Evolutionary conservation across 2,888 invertebrate genomes (phyloP), one percentile per base, ranked within the genome.

Genomic region (Disparrhopalites patrizii): DNA sequence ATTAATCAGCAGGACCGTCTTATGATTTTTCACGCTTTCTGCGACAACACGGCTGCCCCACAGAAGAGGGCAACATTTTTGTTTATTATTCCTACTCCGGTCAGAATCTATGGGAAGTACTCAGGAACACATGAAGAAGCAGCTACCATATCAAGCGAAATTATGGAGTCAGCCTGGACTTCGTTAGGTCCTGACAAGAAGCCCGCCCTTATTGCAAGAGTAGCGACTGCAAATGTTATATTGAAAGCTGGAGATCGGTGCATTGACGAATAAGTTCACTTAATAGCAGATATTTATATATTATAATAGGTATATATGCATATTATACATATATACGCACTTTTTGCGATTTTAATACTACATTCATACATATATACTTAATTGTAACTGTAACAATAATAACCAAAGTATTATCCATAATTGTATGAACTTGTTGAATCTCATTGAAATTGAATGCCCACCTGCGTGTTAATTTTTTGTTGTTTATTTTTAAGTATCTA

Each of bases 161-260:
- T 70, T 13, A 38, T 74, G 8, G 8, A 36, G 1, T 67, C 70
- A 8, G 71, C 72, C 67, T 52, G 50, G 23, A 40, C 40, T n/a
- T 56, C 47, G 0, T 28, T 73, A 15, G 15, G 47, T 38, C 47
- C 50, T 13, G 75, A 75, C 33, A 68, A 70, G 31, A 66, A 62
- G 43, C 73, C 71, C 3, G 71, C 75, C 10, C n/a, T 72, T 8
- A 68, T 72, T 15, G 68, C 72, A 8, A 25, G 75, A 47, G 58
- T 75, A 36, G 69, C 72, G 1, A 66, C 67, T 15, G 54, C 67
- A 25, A 69, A 70, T 18, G 55, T 75, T 13, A 50, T 73, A 13
- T 30, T 75, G 1, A 67, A 71, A 55, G 67, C 68, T 20, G 73
- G 73, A 0, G 75, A 75, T 55, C 50, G 20, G 10, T 74, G 74